phyloP scores from a whole-genome alignment of 2,888 invertebrate genomes.

The Opisthograptis luteolata region DNA sequence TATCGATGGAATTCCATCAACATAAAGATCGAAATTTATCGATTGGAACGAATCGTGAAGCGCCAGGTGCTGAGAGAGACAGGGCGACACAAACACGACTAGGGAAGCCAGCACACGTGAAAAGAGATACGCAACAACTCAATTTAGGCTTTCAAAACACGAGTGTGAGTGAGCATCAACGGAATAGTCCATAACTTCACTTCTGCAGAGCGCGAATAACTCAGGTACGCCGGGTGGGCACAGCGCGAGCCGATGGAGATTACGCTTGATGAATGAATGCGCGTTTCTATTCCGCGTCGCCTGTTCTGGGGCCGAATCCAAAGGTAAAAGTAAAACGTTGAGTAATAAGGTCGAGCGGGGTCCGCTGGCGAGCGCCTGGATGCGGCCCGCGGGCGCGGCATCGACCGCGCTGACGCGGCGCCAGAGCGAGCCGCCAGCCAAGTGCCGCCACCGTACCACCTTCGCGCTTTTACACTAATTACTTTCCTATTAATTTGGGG shows the following conservation, averaged over 20 bases:
- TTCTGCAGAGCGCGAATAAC: too few relatives aligned
- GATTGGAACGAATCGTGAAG: neutral
- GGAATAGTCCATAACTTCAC: neutral
- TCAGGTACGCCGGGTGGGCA: too few relatives aligned
- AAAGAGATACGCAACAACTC: neutral
- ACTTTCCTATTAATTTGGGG: slow-evolving; percentile 32
- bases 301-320: neutral
- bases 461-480: slow-evolving; percentile 39
- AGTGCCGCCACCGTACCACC: slow-evolving; percentile 21
- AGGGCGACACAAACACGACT: neutral
- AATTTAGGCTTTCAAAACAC: neutral
- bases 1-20: neutral
- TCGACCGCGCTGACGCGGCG: slow-evolving; percentile 69
- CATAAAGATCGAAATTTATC: slow-evolving; percentile 3
- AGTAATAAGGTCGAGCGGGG: slow-evolving; percentile 47
- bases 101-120: neutral
- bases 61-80: neutral
- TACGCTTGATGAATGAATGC: neutral
- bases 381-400: slow-evolving; percentile 46
- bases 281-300: neutral
- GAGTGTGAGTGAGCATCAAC: neutral
- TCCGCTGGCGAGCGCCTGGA: slow-evolving; percentile 25
- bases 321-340: slow-evolving; percentile 29
- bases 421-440: slow-evolving; percentile 47
- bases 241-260: too few relatives aligned